Evolutionary conservation across 92 coral and sea anemone species (phyloP).

Genomic region (Parazoanthus darwini): DNA sequence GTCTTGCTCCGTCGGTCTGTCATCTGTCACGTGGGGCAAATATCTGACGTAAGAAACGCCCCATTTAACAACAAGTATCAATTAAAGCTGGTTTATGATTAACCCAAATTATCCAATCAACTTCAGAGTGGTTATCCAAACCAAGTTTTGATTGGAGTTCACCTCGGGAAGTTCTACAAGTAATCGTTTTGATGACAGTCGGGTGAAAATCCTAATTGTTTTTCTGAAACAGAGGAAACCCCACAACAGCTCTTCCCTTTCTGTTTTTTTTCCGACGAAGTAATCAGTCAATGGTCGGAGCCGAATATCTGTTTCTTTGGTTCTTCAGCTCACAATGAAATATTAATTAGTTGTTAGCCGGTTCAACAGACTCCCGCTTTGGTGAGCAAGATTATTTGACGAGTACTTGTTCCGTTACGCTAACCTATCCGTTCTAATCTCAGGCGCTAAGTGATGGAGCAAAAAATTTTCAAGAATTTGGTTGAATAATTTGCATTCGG

Average conservation of each 20-base stretch:
- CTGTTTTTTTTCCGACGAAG: constrained; percentile 22
- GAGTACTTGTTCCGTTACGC: neutral
- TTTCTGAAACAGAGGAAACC: constrained; percentile 59
- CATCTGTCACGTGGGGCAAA: constrained; percentile 66
- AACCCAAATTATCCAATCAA: constrained; percentile 66
- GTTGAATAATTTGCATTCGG: neutral
- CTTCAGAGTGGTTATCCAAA: constrained; percentile 37
- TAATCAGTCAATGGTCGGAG: constrained; percentile 34
- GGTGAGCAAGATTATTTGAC: constrained; percentile 46
- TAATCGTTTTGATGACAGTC: constrained; percentile 45
- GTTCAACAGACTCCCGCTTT: constrained; percentile 66
- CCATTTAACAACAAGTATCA: constrained; percentile 66
- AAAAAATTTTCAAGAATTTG: neutral
- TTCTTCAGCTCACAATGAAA: constrained; percentile 45
- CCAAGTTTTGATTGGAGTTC: constrained; percentile 62
- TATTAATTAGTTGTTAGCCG: constrained; percentile 54
- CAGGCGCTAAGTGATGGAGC: neutral
- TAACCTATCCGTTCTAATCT: neutral
- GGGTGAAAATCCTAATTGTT: constrained; percentile 37
- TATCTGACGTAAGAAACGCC: constrained; percentile 87
- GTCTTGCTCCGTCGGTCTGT: constrained; percentile 41
- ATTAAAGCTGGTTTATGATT: constrained; percentile 39
- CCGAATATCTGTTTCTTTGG: constrained; percentile 52
- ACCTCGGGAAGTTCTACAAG: constrained; percentile 13
- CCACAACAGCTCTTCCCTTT: constrained; percentile 17